Evolutionary conservation across 1,140 invertebrate species (phyloP).

Genomic region (Habropoda laboriosa): DNA sequence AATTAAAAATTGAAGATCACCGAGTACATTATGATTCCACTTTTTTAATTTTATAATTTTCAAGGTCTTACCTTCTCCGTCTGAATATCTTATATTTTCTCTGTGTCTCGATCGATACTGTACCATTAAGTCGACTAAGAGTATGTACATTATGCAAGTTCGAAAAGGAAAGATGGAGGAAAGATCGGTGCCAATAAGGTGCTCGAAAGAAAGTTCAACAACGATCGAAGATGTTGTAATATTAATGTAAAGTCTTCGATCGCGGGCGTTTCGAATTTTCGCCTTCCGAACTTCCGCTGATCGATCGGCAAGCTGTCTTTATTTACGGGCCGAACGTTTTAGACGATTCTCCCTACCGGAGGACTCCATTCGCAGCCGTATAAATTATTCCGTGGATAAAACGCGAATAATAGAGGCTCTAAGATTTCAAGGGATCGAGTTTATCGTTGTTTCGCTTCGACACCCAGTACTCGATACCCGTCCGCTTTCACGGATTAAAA

Average conservation of each 20-base stretch:
- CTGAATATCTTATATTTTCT: not conserved
- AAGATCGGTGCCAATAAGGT: conserved; percentile 74
- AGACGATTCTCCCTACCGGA: not conserved
- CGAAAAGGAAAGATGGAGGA: conserved; percentile 53
- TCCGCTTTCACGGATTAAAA: not conserved
- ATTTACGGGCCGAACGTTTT: conserved; percentile 16
- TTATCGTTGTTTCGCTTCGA: not conserved
- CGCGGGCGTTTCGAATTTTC: conserved; percentile 55
- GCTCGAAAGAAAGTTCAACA: conserved; percentile 65
- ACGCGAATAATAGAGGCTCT: not conserved
- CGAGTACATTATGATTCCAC: too few relatives aligned
- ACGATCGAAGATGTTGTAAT: conserved; percentile 46
- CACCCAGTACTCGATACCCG: not conserved
- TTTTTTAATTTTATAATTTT: too few relatives aligned
- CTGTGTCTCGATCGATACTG: too few relatives aligned
- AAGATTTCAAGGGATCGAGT: not conserved
- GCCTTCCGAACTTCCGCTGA: conserved; percentile 64
- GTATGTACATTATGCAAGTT: conserved; percentile 11
- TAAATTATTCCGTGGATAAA: not conserved
- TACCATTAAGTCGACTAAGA: not conserved
- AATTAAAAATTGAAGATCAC: too few relatives aligned
- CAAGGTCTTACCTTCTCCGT: not conserved
- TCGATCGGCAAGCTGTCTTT: conserved; percentile 6
- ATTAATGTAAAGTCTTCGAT: conserved; percentile 61
- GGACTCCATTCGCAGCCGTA: conserved; percentile 10